A percentile compares a stretch with the other conserved stretches of the same genome.
Evolutionary conservation across 2,888 invertebrate species (phyloP).

Genomic region (Leptinotarsa rubiginosa): DNA sequence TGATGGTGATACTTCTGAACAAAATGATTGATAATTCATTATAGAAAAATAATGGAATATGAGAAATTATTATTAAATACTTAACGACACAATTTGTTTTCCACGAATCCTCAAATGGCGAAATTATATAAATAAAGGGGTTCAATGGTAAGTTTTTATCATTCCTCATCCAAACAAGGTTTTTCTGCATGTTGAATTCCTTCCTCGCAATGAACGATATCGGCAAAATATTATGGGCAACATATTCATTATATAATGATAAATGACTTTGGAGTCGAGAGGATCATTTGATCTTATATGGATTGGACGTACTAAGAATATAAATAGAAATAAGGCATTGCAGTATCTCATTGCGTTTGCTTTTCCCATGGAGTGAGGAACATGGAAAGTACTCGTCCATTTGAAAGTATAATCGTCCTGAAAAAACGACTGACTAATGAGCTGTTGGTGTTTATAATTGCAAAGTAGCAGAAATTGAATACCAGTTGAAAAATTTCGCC

Average conservation of each 20-base stretch:
- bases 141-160: background rate
- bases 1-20: too few relatives aligned
- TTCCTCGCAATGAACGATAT: background rate
- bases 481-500: slow-evolving; percentile 1
- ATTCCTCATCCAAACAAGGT: background rate
- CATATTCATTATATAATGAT: slow-evolving; percentile 32
- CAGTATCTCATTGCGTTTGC: slow-evolving; percentile 18
- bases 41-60: too few relatives aligned
- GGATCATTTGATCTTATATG: slow-evolving; percentile 37
- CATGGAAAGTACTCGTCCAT: slow-evolving; percentile 34
- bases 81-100: too few relatives aligned
- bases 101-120: too few relatives aligned
- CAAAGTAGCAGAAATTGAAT: slow-evolving; percentile 25
- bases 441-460: slow-evolving; percentile 32
- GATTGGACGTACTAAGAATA: slow-evolving; percentile 29
- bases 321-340: slow-evolving; percentile 32
- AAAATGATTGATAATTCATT: too few relatives aligned
- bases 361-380: slow-evolving; percentile 32
- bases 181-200: background rate
- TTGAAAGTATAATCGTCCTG: slow-evolving; percentile 49
- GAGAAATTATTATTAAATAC: too few relatives aligned
- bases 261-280: slow-evolving; percentile 32
- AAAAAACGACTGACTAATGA: slow-evolving; percentile 52
- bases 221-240: slow-evolving; percentile 1
- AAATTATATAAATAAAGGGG: too few relatives aligned